Conservation (phyloP, 2,888 invertebrate species). For the Leptinotarsa juncta region DNA sequence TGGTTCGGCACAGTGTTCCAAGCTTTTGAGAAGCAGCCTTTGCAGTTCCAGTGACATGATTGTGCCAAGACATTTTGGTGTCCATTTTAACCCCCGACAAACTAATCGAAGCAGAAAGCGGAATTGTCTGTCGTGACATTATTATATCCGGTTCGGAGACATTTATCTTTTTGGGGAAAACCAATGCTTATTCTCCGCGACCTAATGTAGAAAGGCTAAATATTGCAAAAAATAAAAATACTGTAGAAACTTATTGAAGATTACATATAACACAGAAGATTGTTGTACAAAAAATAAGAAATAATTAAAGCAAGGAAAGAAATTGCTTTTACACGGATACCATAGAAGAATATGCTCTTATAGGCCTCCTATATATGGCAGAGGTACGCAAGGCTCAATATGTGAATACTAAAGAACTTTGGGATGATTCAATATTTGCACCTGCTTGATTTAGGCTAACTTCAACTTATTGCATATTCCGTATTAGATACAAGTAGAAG, state of each 20-base stretch:
- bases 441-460: background rate
- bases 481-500: no score
- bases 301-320: background rate
- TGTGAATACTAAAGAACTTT: constrained; percentile 12
- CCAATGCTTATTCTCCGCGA: background rate
- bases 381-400: background rate
- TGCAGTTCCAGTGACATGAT: no score
- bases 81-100: no score
- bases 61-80: no score
- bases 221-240: background rate
- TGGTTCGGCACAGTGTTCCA: no score
- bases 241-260: background rate
- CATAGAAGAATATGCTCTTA: background rate
- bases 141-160: no score
- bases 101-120: no score
- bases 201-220: background rate
- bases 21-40: no score
- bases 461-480: no score
- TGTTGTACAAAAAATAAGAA: background rate
- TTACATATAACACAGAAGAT: background rate
- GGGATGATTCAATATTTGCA: constrained; percentile 13
- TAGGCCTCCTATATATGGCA: background rate
- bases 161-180: no score
- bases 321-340: background rate
- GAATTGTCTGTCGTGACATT: no score